A percentile compares a stretch with the other conserved stretches of the same genome.
phyloP scores from a whole-genome alignment of 2,113 vertebrate species.

The Spea multiplicata region DNA sequence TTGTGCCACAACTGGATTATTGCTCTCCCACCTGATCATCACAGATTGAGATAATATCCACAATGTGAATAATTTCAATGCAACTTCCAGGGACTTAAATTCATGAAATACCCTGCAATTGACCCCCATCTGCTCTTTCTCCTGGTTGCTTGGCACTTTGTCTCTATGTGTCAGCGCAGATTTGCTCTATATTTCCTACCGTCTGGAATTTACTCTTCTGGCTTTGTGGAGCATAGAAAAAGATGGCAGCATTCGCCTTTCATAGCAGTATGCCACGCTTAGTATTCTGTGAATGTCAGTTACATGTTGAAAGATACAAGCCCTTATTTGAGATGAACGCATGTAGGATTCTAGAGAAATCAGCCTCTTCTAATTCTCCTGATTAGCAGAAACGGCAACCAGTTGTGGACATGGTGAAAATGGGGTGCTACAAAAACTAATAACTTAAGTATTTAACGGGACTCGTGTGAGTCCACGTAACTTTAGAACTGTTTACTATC shows the following conservation, averaged over 20 bases:
- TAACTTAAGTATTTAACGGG: slow-evolving; percentile 8
- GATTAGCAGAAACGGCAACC: slow-evolving; percentile 4
- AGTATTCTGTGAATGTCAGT: slow-evolving; percentile 13
- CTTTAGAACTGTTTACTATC: slow-evolving; percentile 39
- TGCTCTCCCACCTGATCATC: neutral
- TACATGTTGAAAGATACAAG: neutral
- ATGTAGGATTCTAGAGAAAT: slow-evolving; percentile 2
- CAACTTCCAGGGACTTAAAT: neutral
- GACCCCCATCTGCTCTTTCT: neutral
- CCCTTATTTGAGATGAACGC: neutral
- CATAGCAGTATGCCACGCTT: neutral
- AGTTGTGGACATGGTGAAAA: slow-evolving; percentile 37
- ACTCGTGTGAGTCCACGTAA: slow-evolving; percentile 20
- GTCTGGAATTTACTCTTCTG: slow-evolving; percentile 4
- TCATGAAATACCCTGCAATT: neutral
- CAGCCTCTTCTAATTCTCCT: slow-evolving; percentile 15
- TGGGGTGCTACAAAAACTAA: slow-evolving; percentile 34
- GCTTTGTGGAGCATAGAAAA: neutral
- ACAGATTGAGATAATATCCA: neutral
- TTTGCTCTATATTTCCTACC: slow-evolving; percentile 19
- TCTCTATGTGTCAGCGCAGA: slow-evolving; percentile 22
- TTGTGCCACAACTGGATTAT: neutral
- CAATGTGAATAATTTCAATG: neutral
- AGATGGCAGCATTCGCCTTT: neutral
- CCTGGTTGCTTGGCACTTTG: slow-evolving; percentile 10